Evolutionary conservation across 2,888 invertebrate genomes (phyloP).

Genomic region (Mythimna pallens): DNA sequence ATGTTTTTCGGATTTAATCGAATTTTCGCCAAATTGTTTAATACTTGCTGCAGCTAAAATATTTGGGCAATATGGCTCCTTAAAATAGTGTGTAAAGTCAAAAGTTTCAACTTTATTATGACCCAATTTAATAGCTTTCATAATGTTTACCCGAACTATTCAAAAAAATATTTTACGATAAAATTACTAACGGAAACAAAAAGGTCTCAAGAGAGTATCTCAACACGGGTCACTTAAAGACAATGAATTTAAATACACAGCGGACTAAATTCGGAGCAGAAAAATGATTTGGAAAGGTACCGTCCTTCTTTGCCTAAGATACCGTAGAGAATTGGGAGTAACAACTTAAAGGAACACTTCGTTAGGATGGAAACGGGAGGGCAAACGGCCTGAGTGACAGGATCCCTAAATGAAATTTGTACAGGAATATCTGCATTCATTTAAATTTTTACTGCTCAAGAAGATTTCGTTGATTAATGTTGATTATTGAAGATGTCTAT

Average conservation of each 20-base stretch:
- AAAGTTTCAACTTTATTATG: background rate
- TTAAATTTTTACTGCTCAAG: conserved; percentile 51
- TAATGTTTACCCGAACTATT: conserved; percentile 2
- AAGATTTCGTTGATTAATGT: conserved; percentile 57
- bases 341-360: conserved; percentile 72
- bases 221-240: conserved; percentile 46
- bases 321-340: conserved; percentile 72
- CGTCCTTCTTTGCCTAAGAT: conserved; percentile 70
- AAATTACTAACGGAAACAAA: conserved; percentile 35
- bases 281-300: conserved; percentile 64
- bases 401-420: conserved; percentile 70
- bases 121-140: background rate
- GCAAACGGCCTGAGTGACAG: conserved; percentile 69
- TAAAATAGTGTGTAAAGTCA: too few species aligned
- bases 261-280: conserved; percentile 49
- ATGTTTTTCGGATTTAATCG: conserved; percentile 34
- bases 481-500: conserved; percentile 50
- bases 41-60: background rate
- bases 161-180: conserved; percentile 4
- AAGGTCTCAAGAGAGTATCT: conserved; percentile 26
- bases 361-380: conserved; percentile 70
- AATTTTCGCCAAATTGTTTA: conserved; percentile 35
- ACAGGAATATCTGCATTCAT: conserved; percentile 67
- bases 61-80: background rate
- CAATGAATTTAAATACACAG: conserved; percentile 59